Conservation (phyloP, 2,113 vertebrate species). For the Callipepla californica region DNA sequence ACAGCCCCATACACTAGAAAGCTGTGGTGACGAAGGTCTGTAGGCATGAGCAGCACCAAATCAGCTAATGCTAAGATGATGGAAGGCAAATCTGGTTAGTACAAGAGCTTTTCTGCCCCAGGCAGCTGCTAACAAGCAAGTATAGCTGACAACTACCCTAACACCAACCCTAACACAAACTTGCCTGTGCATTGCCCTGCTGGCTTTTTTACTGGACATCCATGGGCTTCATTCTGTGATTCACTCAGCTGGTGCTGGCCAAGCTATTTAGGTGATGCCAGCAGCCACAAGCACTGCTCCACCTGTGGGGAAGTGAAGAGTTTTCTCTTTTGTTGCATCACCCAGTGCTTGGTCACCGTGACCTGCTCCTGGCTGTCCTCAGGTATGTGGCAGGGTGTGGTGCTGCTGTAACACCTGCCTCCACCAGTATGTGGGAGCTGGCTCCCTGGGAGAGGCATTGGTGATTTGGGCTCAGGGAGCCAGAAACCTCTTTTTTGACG, state of each 20-base stretch:
- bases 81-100: background rate
- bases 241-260: background rate
- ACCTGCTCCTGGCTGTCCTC: background rate
- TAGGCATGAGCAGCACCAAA: background rate
- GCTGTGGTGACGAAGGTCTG: background rate
- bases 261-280: background rate
- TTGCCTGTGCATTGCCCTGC: background rate
- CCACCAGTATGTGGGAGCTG: background rate
- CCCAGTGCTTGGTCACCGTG: background rate
- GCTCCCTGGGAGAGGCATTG: background rate
- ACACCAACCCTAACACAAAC: background rate
- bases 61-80: background rate
- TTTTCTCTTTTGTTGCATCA: fast-evolving
- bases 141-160: background rate
- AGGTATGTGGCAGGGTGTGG: background rate
- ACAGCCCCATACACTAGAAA: background rate
- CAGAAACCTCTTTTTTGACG: background rate
- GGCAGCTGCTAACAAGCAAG: background rate
- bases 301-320: fast-evolving
- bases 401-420: background rate
- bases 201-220: background rate
- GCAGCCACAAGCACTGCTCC: fast-evolving
- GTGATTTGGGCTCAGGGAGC: background rate
- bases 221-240: background rate
- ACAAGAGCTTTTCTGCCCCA: background rate